These are phyloP conservation scores for Salvator merianae DNA, from an alignment of 2,113 vertebrate genomes.

Conservation along the genomic window DNA sequence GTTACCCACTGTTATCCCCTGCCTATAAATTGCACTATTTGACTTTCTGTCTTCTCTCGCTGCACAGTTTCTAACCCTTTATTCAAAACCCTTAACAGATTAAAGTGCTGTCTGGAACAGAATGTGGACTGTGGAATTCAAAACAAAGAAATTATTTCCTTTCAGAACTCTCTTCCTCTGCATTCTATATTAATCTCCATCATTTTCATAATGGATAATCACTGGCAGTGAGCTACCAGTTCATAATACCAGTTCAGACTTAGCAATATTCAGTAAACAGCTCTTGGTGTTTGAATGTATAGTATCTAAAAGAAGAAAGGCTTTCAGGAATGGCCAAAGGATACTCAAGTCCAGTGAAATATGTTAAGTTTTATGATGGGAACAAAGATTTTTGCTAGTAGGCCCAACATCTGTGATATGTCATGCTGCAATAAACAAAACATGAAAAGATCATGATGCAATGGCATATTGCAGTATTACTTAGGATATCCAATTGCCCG, in stretches of 20 bases:
- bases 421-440: conserved; percentile 20
- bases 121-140: neutral
- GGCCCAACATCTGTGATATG: conserved; percentile 31
- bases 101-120: neutral
- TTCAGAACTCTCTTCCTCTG: neutral
- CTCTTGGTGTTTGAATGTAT: neutral
- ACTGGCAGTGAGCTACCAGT: neutral
- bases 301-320: neutral
- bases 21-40: neutral
- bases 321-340: neutral
- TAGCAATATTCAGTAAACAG: neutral
- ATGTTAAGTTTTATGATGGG: neutral
- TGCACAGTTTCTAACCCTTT: neutral
- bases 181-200: neutral
- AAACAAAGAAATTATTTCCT: neutral
- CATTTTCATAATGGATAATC: neutral
- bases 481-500: conserved; percentile 24
- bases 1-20: neutral
- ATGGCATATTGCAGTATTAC: conserved; percentile 11
- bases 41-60: neutral
- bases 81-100: neutral
- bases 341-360: conserved; percentile 25
- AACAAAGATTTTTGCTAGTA: neutral
- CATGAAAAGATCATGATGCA: conserved; percentile 39
- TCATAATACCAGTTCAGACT: neutral